A percentile compares a stretch with the other conserved stretches of the same genome.
phyloP scores from a whole-genome alignment of 2,888 invertebrate species.

The Polyommatus icarus region DNA sequence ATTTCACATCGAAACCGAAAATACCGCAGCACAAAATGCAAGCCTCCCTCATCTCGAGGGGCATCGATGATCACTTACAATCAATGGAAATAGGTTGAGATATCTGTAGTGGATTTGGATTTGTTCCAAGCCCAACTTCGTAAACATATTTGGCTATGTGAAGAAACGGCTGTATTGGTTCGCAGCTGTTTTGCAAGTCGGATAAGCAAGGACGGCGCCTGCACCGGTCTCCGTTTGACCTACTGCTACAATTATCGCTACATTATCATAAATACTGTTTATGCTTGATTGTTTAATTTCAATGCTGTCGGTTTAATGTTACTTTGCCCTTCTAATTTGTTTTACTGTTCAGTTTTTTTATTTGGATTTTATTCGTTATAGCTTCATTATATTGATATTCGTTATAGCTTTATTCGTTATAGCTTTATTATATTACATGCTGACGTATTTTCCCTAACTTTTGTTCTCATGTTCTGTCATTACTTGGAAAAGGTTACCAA shows the following conservation, averaged over 20 bases:
- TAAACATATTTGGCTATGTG: constrained; percentile 4
- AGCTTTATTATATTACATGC: neutral
- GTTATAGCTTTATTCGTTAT: neutral
- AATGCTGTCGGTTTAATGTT: constrained; percentile 35
- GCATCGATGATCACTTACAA: constrained; percentile 14
- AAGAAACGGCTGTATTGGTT: constrained; percentile 14
- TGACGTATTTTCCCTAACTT: neutral
- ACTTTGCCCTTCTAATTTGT: neutral
- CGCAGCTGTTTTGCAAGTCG: constrained; percentile 17
- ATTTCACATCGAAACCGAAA: neutral
- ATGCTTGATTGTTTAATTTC: constrained; percentile 18
- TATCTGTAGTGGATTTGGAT: constrained; percentile 15
- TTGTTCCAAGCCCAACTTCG: constrained; percentile 5
- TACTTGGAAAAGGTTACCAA: neutral
- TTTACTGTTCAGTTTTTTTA: neutral
- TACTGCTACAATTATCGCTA: constrained; percentile 56
- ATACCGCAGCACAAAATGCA: constrained; percentile 9
- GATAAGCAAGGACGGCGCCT: constrained; percentile 40
- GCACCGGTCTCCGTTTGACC: constrained; percentile 58
- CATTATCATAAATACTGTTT: constrained; percentile 41
- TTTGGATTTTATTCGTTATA: neutral
- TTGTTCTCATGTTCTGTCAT: neutral
- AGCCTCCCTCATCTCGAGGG: constrained; percentile 1
- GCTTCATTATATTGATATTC: neutral
- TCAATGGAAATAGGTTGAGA: constrained; percentile 15